Percentiles rank a stretch among this genome's conserved stretches.
These are phyloP conservation scores for Apodemus agrarius DNA, from an alignment of 2,797 vertebrate species.

Conservation along the genomic window DNA sequence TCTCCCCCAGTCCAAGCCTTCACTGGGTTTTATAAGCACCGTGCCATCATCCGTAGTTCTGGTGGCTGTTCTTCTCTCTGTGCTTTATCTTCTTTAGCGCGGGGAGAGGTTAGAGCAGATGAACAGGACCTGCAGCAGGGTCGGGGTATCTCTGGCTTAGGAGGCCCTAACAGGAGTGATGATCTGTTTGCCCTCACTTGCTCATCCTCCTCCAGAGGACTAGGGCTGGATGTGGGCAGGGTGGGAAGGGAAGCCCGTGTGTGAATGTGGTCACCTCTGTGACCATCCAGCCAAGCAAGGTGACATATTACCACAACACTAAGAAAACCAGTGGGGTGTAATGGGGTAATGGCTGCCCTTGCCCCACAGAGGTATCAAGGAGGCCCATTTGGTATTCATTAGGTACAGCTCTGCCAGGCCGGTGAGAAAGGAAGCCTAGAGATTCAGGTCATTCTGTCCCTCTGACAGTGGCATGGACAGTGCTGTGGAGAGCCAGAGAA, in stretches of 20 bases:
- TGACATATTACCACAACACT: conserved; percentile 85
- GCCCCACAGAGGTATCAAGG: conserved; percentile 81
- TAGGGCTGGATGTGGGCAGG: not conserved
- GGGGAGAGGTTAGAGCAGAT: conserved; percentile 62
- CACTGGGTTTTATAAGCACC: not conserved
- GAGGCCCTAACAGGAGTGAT: conserved; percentile 56
- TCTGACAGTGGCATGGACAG: conserved; percentile 80
- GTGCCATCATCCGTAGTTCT: not conserved
- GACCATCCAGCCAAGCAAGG: conserved; percentile 86
- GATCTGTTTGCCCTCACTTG: conserved; percentile 71
- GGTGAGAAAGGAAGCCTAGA: conserved; percentile 83
- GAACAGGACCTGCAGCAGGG: not conserved
- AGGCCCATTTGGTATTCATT: conserved; percentile 90
- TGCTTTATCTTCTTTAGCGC: not conserved
- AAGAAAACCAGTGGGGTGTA: conserved; percentile 84
- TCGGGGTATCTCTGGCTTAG: conserved; percentile 50
- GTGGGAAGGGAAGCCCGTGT: conserved; percentile 64
- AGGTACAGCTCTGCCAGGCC: conserved; percentile 83
- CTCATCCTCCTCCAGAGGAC: conserved; percentile 69
- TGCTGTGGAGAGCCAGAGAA: conserved; percentile 83
- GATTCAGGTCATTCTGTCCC: conserved; percentile 85
- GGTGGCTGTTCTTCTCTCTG: not conserved
- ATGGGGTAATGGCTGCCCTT: conserved; percentile 86
- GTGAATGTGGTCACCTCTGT: conserved; percentile 85
- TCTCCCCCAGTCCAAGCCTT: not conserved